Evolutionary conservation across 2,113 vertebrate species (phyloP).

Genomic region (Protobothrops mucrosquamatus): DNA sequence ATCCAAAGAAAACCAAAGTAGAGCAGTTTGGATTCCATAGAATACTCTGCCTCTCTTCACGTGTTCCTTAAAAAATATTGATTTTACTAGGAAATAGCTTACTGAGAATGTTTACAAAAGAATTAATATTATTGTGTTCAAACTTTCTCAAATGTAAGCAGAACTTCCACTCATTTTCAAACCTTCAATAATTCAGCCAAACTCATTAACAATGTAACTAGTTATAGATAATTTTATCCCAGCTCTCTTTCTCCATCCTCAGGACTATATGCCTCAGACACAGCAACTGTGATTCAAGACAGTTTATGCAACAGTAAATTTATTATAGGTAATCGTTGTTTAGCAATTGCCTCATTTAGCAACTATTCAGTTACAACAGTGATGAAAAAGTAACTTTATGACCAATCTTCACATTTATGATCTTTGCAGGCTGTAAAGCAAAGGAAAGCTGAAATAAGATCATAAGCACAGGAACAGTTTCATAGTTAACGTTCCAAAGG

Average conservation of each 20-base stretch:
- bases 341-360: not conserved
- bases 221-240: not conserved
- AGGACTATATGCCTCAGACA: not conserved
- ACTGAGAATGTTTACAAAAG: not conserved
- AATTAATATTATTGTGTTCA: not conserved
- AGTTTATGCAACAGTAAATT: not conserved
- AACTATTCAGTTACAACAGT: not conserved
- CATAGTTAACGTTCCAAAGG: not conserved
- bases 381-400: not conserved
- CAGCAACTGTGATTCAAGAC: not conserved
- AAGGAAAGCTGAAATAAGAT: not conserved
- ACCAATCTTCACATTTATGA: not conserved
- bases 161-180: not conserved
- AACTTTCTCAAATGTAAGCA: not conserved
- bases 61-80: not conserved
- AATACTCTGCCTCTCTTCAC: not conserved
- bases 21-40: not conserved
- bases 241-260: not conserved
- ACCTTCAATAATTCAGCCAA: not conserved
- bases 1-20: not conserved
- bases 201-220: not conserved
- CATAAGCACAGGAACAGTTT: not conserved
- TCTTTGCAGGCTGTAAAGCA: not conserved
- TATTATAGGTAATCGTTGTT: not conserved
- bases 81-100: not conserved